Evolutionary conservation across 2,113 vertebrate genomes (phyloP).

Genomic region (Xerus inauris): DNA sequence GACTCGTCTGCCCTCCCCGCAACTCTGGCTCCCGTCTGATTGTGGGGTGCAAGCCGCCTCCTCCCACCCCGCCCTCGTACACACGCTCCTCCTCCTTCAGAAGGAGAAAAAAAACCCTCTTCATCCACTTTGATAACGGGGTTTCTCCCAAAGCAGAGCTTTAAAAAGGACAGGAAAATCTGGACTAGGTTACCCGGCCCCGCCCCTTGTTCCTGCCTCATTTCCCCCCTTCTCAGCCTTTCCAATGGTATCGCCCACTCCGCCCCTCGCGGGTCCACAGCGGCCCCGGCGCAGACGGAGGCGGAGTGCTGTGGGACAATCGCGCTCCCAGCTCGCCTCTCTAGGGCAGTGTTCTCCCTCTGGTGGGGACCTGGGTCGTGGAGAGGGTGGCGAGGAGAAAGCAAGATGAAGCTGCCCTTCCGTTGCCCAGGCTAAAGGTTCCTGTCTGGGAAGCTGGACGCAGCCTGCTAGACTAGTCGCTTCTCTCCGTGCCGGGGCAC

Average conservation of each 20-base stretch:
- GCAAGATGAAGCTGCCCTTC: neutral
- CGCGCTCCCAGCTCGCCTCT: fast-evolving
- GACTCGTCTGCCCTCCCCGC: neutral
- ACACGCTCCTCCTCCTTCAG: conserved; percentile 43
- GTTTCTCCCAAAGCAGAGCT: conserved; percentile 23
- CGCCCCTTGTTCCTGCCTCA: conserved; percentile 43
- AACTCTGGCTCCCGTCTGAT: neutral
- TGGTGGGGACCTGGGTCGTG: neutral
- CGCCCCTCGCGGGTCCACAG: conserved; percentile 65
- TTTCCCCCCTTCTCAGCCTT: neutral
- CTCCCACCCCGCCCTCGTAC: conserved; percentile 32
- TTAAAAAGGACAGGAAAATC: conserved; percentile 27
- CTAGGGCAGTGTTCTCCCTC: neutral
- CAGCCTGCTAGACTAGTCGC: neutral
- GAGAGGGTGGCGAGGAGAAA: neutral
- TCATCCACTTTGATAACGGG: conserved; percentile 50
- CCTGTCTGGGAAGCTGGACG: neutral
- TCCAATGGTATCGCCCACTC: conserved; percentile 79
- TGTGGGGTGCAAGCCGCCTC: neutral
- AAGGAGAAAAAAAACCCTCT: conserved; percentile 5
- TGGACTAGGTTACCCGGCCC: conserved; percentile 62
- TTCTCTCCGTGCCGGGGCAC: neutral
- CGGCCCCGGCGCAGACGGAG: neutral
- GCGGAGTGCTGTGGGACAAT: conserved; percentile 29
- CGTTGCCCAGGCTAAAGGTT: neutral